phyloP scores from a whole-genome alignment of 2,113 vertebrate genomes.

The Gobius niger region DNA sequence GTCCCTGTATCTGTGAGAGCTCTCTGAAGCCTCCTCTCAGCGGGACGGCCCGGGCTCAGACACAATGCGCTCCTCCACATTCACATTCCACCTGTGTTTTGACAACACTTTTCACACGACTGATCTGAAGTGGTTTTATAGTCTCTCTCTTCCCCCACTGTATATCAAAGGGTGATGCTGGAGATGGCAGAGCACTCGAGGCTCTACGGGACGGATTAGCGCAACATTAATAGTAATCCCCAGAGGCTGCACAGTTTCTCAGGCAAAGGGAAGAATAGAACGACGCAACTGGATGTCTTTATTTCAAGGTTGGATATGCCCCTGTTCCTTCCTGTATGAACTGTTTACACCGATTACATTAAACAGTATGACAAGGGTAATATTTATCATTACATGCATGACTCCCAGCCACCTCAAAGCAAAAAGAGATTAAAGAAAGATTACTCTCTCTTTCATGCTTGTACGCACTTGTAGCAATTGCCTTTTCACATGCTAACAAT shows the following conservation, averaged over 20 bases:
- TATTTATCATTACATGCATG: conserved; percentile 61
- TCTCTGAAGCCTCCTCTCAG: conserved; percentile 41
- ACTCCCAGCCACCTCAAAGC: conserved; percentile 47
- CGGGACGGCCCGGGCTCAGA: conserved; percentile 55
- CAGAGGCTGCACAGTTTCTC: conserved; percentile 64
- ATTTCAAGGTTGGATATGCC: conserved; percentile 42
- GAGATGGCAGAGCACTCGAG: conserved; percentile 72
- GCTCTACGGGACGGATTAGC: conserved; percentile 78
- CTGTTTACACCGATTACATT: conserved; percentile 65
- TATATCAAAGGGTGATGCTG: conserved; percentile 80
- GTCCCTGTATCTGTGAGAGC: conserved; percentile 23
- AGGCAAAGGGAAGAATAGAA: conserved; percentile 59
- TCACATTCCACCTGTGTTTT: conserved; percentile 75
- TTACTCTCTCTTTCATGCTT: conserved; percentile 42
- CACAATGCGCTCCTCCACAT: conserved; percentile 57
- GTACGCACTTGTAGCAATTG: conserved; percentile 30
- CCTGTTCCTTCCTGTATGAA: conserved; percentile 46
- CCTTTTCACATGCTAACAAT: conserved; percentile 25
- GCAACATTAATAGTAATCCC: conserved; percentile 76
- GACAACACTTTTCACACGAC: conserved; percentile 74
- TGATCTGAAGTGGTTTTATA: conserved; percentile 75
- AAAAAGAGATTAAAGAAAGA: conserved; percentile 52
- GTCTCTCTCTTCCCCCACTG: conserved; percentile 68
- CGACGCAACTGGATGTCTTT: conserved; percentile 46
- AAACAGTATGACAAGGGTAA: conserved; percentile 57